Conservation (phyloP, 2,888 invertebrate species). For the Polyploca ridens region DNA sequence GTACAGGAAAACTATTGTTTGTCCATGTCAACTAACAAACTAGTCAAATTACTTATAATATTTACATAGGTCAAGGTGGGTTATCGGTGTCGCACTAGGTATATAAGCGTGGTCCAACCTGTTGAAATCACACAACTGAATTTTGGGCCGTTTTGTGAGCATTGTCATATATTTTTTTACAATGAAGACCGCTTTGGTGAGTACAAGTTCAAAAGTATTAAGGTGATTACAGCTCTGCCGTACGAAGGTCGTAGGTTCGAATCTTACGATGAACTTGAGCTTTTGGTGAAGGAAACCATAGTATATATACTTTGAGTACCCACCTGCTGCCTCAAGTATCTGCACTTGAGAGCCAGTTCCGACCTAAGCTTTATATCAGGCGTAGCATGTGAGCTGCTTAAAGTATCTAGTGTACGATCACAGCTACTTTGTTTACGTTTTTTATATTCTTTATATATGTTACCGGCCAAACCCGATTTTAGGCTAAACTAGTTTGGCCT, state of each 20-base stretch:
- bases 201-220: constrained; percentile 25
- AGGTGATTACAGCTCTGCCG: not conserved
- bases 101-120: constrained; percentile 38
- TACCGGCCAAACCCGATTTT: too few relatives aligned
- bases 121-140: constrained; percentile 18
- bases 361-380: too few relatives aligned
- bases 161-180: constrained; percentile 31
- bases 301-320: too few relatives aligned
- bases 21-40: constrained; percentile 16
- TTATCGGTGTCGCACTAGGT: constrained; percentile 32
- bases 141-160: constrained; percentile 18
- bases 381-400: too few relatives aligned
- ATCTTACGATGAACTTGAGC: too few relatives aligned
- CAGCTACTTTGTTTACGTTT: too few relatives aligned
- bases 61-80: constrained; percentile 41
- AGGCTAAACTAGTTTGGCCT: too few relatives aligned
- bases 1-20: constrained; percentile 45
- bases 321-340: too few relatives aligned
- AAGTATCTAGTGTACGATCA: too few relatives aligned
- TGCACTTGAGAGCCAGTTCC: too few relatives aligned
- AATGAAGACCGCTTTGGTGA: constrained; percentile 55
- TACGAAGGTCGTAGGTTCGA: not conserved
- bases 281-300: too few relatives aligned
- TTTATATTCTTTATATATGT: too few relatives aligned
- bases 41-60: constrained; percentile 33